Percentiles rank a stretch among this genome's conserved stretches.
phyloP scores from a whole-genome alignment of 2,888 invertebrate genomes.

The Drosophila cognata region DNA sequence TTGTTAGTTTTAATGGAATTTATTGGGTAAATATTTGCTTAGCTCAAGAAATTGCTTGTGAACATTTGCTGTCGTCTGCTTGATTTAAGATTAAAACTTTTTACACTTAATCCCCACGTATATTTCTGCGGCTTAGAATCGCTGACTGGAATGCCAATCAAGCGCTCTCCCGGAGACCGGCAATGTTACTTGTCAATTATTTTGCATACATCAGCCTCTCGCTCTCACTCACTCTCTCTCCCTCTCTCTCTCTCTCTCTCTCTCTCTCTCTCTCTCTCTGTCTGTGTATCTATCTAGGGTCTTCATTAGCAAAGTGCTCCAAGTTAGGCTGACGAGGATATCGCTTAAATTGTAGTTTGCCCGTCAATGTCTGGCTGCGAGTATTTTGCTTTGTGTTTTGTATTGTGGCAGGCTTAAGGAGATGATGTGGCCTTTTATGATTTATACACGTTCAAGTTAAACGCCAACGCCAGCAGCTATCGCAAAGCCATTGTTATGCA shows the following conservation, averaged over 20 bases:
- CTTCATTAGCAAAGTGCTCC: slow-evolving; percentile 9
- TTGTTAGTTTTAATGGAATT: slow-evolving; percentile 77
- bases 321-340: slow-evolving; percentile 20
- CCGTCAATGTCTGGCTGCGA: slow-evolving; percentile 25
- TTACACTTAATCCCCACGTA: slow-evolving; percentile 11
- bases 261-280: neutral
- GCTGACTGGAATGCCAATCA: slow-evolving; percentile 24
- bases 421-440: slow-evolving; percentile 44
- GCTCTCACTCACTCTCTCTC: too few species aligned
- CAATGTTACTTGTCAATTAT: slow-evolving; percentile 10
- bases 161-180: neutral
- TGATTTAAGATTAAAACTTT: slow-evolving; percentile 70
- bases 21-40: slow-evolving; percentile 76
- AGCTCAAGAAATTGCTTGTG: slow-evolving; percentile 69
- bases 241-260: too few species aligned
- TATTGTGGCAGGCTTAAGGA: slow-evolving; percentile 1
- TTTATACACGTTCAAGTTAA: slow-evolving; percentile 56
- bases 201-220: slow-evolving; percentile 3
- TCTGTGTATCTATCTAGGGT: neutral
- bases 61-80: slow-evolving; percentile 58
- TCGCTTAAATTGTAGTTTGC: slow-evolving; percentile 53
- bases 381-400: slow-evolving; percentile 4
- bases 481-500: slow-evolving; percentile 64
- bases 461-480: slow-evolving; percentile 45
- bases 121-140: neutral